Evolutionary conservation across 2,113 vertebrate species (phyloP).

Genomic region (Cepphus grylle): DNA sequence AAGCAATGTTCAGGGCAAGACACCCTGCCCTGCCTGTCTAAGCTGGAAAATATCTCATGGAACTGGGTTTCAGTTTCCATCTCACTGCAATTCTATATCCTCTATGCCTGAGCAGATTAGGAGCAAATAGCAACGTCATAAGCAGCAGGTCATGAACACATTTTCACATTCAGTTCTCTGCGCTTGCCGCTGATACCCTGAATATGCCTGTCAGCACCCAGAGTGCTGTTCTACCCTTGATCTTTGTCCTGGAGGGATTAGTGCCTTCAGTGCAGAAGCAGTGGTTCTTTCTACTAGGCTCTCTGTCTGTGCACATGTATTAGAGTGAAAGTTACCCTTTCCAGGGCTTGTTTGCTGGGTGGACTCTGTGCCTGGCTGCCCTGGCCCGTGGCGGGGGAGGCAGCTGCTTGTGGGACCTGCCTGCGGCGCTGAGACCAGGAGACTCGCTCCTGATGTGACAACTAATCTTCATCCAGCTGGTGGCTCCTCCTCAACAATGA

Average conservation of each 20-base stretch:
- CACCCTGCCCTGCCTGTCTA: background rate
- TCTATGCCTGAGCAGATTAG: background rate
- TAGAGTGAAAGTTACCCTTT: background rate
- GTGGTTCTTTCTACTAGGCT: background rate
- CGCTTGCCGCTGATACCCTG: background rate
- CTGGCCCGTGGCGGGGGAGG: background rate
- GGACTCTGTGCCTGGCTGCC: background rate
- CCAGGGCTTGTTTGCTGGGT: background rate
- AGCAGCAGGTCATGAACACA: background rate
- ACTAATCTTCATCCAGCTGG: constrained; percentile 51
- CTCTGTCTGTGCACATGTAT: accelerated
- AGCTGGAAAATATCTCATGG: background rate
- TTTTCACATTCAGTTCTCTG: background rate
- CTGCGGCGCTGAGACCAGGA: background rate
- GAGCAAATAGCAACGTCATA: background rate
- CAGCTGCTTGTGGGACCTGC: constrained; percentile 24
- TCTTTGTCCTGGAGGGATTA: background rate
- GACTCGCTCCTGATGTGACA: constrained; percentile 24
- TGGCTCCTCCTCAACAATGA: constrained; percentile 33
- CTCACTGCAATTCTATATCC: background rate
- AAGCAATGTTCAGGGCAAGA: background rate
- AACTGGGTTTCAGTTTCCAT: background rate
- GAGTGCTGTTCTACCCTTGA: accelerated
- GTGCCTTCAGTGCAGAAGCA: background rate
- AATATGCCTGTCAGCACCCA: background rate